phyloP scores from a whole-genome alignment of 2,888 invertebrate species.

The Ophion ventricosus region DNA sequence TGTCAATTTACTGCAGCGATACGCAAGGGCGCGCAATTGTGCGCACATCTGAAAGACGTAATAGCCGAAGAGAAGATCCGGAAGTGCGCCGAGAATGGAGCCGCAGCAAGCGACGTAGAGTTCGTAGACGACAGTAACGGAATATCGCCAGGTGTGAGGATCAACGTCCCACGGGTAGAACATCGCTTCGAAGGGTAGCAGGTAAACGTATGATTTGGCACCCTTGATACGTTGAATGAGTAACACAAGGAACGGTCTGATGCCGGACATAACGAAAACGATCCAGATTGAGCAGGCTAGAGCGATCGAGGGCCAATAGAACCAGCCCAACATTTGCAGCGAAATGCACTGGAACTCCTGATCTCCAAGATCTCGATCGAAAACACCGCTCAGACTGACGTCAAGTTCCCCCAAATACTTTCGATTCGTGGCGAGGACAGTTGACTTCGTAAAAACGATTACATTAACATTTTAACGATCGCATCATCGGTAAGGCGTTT shows the following conservation, averaged over 20 bases:
- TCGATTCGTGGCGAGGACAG: no score
- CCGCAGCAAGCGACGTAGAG: background rate
- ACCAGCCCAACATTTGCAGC: constrained; percentile 11
- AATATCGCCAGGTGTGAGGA: background rate
- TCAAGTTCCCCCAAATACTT: no score
- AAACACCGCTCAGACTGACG: background rate
- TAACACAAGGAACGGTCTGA: constrained; percentile 45
- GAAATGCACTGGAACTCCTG: constrained; percentile 12
- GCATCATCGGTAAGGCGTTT: no score
- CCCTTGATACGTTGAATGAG: constrained; percentile 25
- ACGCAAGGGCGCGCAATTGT: background rate
- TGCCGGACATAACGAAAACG: constrained; percentile 16
- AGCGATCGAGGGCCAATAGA: constrained; percentile 29
- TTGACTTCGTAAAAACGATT: no score
- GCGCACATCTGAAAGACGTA: background rate
- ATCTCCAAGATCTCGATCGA: constrained; percentile 31
- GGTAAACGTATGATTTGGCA: constrained; percentile 48
- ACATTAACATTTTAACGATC: no score
- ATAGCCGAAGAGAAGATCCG: background rate
- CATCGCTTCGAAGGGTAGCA: constrained; percentile 23
- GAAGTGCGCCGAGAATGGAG: background rate
- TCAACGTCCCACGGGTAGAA: background rate
- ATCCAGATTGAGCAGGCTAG: constrained; percentile 15
- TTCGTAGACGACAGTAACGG: background rate
- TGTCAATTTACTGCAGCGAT: background rate